Conservation (phyloP, 2,797 vertebrate genomes). For the Falco biarmicus region DNA sequence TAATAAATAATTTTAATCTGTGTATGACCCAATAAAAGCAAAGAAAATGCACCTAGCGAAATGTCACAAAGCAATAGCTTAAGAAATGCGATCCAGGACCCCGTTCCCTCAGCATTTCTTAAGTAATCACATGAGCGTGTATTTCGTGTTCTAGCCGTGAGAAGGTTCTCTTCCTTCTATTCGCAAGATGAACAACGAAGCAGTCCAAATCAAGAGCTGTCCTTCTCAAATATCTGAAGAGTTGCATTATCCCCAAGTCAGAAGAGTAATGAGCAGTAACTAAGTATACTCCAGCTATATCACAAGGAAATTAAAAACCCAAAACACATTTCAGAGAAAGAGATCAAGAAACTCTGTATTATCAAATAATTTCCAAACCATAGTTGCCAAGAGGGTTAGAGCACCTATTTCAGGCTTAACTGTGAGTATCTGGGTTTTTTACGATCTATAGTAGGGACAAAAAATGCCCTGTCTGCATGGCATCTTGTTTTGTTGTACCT, state of each 20-base stretch:
- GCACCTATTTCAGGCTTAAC: background rate
- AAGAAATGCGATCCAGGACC: background rate
- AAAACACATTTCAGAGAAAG: background rate
- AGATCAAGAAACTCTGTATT: background rate
- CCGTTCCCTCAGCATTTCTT: background rate
- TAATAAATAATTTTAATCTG: background rate
- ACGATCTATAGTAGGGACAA: background rate
- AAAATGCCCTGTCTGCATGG: background rate
- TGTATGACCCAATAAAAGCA: background rate
- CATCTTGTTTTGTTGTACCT: background rate
- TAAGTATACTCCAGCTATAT: background rate
- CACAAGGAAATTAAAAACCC: background rate
- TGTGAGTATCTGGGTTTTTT: background rate
- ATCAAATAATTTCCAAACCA: background rate
- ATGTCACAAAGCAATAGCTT: background rate
- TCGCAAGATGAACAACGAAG: background rate
- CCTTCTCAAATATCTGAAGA: background rate
- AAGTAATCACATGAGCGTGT: background rate
- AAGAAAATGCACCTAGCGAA: background rate
- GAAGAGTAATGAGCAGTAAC: background rate
- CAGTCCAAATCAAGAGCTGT: background rate
- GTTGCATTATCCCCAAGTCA: background rate
- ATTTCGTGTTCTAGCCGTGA: background rate
- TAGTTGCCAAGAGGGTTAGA: background rate
- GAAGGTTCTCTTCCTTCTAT: background rate